A percentile compares a stretch with the other conserved stretches of the same genome.
Evolutionary conservation across 53 echinoderm and acorn worm species (phyloP).

Genomic region (Antedon mediterranea): DNA sequence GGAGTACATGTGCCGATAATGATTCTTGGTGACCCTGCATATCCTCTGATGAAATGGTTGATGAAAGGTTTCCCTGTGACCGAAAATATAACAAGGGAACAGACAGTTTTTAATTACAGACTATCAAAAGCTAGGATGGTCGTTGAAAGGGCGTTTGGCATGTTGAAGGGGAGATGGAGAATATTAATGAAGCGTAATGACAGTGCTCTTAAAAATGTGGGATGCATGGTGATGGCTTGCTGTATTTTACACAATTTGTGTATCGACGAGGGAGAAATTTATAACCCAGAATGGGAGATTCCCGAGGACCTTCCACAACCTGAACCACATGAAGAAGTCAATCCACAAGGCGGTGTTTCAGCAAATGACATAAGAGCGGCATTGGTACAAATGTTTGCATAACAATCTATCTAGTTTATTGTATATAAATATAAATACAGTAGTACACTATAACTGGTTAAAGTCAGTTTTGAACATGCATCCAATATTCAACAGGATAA

Average conservation of each 20-base stretch:
- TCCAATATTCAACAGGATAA: no score
- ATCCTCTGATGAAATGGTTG: conserved; percentile 10
- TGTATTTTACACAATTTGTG: conserved; percentile 42
- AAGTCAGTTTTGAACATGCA: no score
- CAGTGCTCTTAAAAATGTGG: background rate
- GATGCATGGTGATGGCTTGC: conserved; percentile 4
- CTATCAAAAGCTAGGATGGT: conserved; percentile 13
- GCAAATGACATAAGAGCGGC: no score
- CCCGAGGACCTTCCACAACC: background rate
- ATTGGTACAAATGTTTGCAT: no score
- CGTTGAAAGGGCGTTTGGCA: conserved; percentile 23
- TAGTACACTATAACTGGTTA: no score
- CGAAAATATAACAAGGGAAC: background rate
- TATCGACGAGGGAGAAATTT: background rate
- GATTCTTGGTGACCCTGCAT: conserved; percentile 21
- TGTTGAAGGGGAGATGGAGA: conserved; percentile 32
- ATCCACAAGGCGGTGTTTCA: no score
- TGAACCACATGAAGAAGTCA: no score
- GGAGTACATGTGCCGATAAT: no score
- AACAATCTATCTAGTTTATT: no score
- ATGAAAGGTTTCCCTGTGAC: conserved; percentile 20
- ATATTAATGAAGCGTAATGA: conserved; percentile 30
- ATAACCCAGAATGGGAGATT: background rate
- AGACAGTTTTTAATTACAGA: background rate
- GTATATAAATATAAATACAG: no score